These are phyloP conservation scores for Notothenia rossii DNA, from an alignment of 2,113 vertebrate genomes.

Conservation along the genomic window DNA sequence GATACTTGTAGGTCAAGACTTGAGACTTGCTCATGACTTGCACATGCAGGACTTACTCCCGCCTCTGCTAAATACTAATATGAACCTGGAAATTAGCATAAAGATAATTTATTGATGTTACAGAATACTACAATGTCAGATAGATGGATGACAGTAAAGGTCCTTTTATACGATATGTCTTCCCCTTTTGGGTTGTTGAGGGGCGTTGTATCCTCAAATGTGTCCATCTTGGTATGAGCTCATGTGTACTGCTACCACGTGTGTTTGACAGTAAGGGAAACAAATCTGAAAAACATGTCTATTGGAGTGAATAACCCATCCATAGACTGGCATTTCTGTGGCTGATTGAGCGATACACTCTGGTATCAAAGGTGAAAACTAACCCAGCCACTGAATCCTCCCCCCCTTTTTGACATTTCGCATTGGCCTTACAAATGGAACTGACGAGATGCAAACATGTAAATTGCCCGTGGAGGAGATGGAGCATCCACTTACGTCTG, in stretches of 20 bases:
- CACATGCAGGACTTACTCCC: too few species aligned
- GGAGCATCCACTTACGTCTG: constrained; percentile 69
- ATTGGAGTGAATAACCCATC: constrained; percentile 23
- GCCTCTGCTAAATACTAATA: too few species aligned
- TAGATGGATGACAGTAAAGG: constrained; percentile 20
- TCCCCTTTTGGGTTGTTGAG: neutral
- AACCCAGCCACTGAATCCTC: constrained; percentile 58
- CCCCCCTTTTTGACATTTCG: constrained; percentile 24
- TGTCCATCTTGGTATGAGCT: constrained; percentile 19
- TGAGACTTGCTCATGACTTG: too few species aligned
- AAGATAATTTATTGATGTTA: neutral
- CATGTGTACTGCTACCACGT: neutral
- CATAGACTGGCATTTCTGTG: constrained; percentile 21
- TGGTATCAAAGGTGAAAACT: constrained; percentile 75
- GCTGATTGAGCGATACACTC: constrained; percentile 57
- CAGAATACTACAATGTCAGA: neutral
- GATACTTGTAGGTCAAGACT: too few species aligned
- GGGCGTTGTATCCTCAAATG: neutral
- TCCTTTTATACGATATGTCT: constrained; percentile 12
- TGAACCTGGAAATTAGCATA: too few species aligned
- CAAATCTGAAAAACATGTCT: neutral
- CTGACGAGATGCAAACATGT: constrained; percentile 74
- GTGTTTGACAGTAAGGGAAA: neutral
- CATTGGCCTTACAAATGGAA: constrained; percentile 45
- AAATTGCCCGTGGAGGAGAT: constrained; percentile 59